These are phyloP conservation scores for Heterodera carotae DNA, from an alignment of 1,140 invertebrate genomes.

Conservation along the genomic window DNA sequence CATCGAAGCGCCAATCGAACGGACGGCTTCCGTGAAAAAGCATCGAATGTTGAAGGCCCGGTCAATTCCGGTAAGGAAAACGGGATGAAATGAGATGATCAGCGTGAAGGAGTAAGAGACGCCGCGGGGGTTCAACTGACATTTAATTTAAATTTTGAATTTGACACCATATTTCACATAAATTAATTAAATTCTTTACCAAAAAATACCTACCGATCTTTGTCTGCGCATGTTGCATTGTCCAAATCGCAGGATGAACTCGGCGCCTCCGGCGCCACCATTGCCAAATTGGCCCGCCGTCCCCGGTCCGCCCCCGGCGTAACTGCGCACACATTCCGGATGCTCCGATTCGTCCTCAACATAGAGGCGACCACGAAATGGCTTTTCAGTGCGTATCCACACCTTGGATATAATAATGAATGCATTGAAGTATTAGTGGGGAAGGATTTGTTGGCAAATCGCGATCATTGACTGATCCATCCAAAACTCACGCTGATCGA, in stretches of 20 bases:
- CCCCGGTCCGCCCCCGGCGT: constrained; percentile 15
- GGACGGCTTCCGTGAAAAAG: constrained; percentile 63
- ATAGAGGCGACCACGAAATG: constrained; percentile 57
- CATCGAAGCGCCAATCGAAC: constrained; percentile 55
- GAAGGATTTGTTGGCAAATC: background rate
- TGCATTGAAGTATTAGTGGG: no score
- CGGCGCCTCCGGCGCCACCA: constrained; percentile 12
- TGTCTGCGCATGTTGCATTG: constrained; percentile 64
- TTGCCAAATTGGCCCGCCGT: constrained; percentile 14
- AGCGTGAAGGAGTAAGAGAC: constrained; percentile 61
- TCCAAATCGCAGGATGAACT: constrained; percentile 58
- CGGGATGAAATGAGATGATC: constrained; percentile 61
- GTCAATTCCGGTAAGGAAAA: constrained; percentile 63
- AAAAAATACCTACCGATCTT: constrained; percentile 42
- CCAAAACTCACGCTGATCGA: constrained; percentile 17
- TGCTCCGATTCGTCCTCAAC: constrained; percentile 62
- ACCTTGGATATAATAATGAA: background rate
- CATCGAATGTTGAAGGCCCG: constrained; percentile 62
- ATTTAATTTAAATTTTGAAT: background rate
- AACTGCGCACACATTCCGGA: constrained; percentile 52
- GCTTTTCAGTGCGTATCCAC: constrained; percentile 52
- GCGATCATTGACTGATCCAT: background rate
- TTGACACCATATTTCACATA: no score
- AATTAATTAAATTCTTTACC: no score
- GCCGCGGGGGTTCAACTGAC: constrained; percentile 61